Percentiles rank a stretch among this genome's conserved stretches.
These are phyloP conservation scores for Steinernema feltiae DNA, from an alignment of 1,140 invertebrate genomes.

Conservation along the genomic window DNA sequence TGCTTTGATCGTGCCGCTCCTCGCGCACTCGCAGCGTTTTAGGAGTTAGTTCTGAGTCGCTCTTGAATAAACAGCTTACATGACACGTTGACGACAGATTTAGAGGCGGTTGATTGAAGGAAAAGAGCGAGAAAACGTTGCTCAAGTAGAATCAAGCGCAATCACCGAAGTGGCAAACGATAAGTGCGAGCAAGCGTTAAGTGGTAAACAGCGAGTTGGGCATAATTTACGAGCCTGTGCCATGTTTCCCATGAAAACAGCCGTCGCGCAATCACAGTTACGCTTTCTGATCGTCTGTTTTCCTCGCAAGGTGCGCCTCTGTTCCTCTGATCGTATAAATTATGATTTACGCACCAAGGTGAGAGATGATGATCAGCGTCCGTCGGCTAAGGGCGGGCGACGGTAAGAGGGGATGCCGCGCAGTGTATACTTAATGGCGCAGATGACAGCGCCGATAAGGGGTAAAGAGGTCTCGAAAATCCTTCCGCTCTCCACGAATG, in stretches of 20 bases:
- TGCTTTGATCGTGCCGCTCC: slow-evolving; percentile 2
- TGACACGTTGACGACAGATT: not conserved
- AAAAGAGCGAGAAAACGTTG: not conserved
- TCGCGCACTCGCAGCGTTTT: not conserved
- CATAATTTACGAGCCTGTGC: not conserved
- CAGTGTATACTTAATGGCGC: slow-evolving; percentile 13
- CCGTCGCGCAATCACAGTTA: not conserved
- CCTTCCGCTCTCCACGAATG: not conserved
- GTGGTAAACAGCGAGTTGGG: slow-evolving; percentile 6
- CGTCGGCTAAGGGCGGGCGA: not conserved
- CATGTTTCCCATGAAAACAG: slow-evolving; percentile 9
- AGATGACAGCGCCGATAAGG: not conserved
- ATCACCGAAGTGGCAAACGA: slow-evolving; percentile 9
- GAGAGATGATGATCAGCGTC: not conserved
- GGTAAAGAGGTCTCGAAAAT: not conserved
- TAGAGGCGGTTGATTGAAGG: not conserved
- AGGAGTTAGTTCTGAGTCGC: not conserved
- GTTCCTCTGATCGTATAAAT: not conserved
- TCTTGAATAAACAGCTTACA: not conserved
- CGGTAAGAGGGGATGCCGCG: not conserved
- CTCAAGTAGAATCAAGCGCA: not conserved
- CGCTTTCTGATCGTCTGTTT: not conserved
- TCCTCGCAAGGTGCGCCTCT: not conserved
- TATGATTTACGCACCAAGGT: slow-evolving; percentile 13
- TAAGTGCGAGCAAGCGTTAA: not conserved